These are phyloP conservation scores for Rhynchotus rufescens DNA, from an alignment of 2,797 vertebrate species.

Conservation along the genomic window DNA sequence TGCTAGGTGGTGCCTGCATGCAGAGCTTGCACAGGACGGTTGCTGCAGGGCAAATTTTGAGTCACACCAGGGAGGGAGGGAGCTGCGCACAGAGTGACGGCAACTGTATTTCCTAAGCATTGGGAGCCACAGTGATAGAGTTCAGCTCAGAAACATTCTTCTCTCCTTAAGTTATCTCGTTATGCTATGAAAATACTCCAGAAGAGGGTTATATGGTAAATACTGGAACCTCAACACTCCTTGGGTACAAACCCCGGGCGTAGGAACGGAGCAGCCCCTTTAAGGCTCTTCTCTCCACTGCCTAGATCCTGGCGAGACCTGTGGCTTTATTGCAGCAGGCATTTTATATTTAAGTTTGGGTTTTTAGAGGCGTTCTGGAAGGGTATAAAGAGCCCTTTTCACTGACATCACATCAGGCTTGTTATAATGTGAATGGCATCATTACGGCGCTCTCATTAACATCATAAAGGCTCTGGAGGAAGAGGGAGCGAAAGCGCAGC, in stretches of 20 bases:
- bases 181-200: background rate
- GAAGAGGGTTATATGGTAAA: background rate
- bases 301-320: conserved; percentile 10
- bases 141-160: background rate
- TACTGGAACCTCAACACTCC: background rate
- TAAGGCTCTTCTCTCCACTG: background rate
- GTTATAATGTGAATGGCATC: conserved; percentile 74
- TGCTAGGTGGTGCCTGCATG: background rate
- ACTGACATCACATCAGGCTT: conserved; percentile 58
- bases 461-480: conserved; percentile 68
- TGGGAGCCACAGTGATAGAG: background rate
- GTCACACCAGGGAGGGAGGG: background rate
- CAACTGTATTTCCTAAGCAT: conserved; percentile 1
- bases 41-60: background rate
- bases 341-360: conserved; percentile 66
- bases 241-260: background rate
- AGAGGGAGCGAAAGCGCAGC: conserved; percentile 65
- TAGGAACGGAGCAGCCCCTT: background rate
- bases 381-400: conserved; percentile 69
- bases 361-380: conserved; percentile 60
- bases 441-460: conserved; percentile 72
- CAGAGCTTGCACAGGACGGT: background rate
- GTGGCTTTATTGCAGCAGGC: conserved; percentile 12
- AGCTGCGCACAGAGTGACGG: background rate
- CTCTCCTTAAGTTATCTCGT: background rate